Base-by-base conservation (phyloP, 2,888 invertebrate species). In the Epicampocera succincta region DNA sequence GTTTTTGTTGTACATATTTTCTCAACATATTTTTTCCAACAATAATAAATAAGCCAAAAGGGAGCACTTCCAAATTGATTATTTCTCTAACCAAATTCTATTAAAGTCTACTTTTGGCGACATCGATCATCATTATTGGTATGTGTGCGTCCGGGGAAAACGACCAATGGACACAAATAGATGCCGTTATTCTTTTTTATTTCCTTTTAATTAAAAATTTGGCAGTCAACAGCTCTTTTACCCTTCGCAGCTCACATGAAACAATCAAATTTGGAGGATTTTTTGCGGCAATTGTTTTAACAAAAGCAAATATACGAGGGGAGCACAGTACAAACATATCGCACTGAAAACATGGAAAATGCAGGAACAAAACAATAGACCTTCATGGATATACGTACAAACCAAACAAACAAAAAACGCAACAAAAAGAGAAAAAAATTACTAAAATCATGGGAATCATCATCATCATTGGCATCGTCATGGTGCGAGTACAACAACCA, bases 161-260 rank as follows among this genome's bases (percentile, higher is more conserved):
- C n/a, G 15, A 21, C 46, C 50, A 44, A 19, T 25, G 48, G 42
- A 75, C 19, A 50, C 52, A 73, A 72, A 66, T 66, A 66, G 52
- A 66, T 60, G 44, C 38, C 52, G 42, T 66, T 66, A 61, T 76
- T 58, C 17, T 60, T 66, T 63, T 69, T 71, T 74, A 69, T 74
- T 61, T 71, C 74, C 82, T 78, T 78, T 82, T 82, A 82, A 82
- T 82, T 82, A 82, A 82, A 82, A 82, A 78, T 78, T 82, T 74
- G 71, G 78, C 74, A 52, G 77, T 77, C 74, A 78, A 78, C 78
- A 82, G 78, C 69, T 74, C 77, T 74, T 71, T 82, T 74, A 66
- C 71, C 65, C 63, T 68, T 74, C n/a, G 33, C 52, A 46, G 12
- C 33, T 29, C 25, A 77, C 74, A 63, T 74, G 56, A 71, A 82